Evolutionary conservation across 2,888 invertebrate species (phyloP), one percentile per base, ranked within the genome.

Genomic region (Drosophila monieri): DNA sequence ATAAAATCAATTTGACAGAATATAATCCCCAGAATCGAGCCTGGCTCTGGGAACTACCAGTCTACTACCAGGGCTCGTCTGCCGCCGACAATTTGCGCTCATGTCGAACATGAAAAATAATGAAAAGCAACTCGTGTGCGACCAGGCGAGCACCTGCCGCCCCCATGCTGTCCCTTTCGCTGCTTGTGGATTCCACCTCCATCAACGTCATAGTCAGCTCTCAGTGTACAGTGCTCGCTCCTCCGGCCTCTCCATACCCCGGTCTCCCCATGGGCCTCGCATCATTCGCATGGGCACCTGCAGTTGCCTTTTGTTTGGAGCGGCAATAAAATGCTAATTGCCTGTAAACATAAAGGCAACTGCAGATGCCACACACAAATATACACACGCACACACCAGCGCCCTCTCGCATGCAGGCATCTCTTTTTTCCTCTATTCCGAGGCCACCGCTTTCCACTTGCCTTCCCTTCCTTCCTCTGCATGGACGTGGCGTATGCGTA

Each of bases 21-120:
- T 41, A 10, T 52, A 52, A 32, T 32, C 5, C 25, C 43, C 25
- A 4, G 49, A 12, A 8, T 44, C 27, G 43, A 32, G 27, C 12
- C n/a, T 18, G 32, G 1, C 30, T 6, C 27, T 21, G 61, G 14
- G 14, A 30, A 21, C 43, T 21, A 21, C 18, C 23, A 25, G 57
- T 23, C 55, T 10, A 18, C 32, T 32, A 14, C 18, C 25, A 6
- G 15, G 27, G 6, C 18, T 27, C 37, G 67, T 12, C 56, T 55
- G 62, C 48, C 43, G 37, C 44, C 68, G 76, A 75, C 80, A 77
- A 79, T 79, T 89, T 89, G 88, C 85, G 85, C 78, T 85, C 85
- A 83, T 89, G 89, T 89, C 80, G 80, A 87, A 89, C 87, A 89
- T 86, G 88, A 76, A 87, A 83, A 89, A 85, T 89, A 89, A 89